phyloP scores from a whole-genome alignment of 2,797 vertebrate genomes.

The Tiaroga cobitis region DNA sequence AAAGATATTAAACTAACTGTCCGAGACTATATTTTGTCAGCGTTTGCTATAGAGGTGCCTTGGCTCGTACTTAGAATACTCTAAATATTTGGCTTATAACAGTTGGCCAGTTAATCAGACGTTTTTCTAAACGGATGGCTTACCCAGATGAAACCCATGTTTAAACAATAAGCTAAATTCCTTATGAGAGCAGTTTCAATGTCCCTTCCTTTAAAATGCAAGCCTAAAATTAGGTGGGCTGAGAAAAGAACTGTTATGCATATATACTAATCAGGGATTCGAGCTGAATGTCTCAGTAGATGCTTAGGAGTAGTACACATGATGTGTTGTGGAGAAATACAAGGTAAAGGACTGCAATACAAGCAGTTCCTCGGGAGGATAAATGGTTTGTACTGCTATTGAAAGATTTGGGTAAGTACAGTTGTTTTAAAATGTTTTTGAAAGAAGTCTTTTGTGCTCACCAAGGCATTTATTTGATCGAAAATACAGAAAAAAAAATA shows the following conservation, averaged over 20 bases:
- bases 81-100: background rate
- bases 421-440: background rate
- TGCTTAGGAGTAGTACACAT: background rate
- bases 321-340: background rate
- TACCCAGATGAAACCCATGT: background rate
- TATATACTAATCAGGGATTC: background rate
- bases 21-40: background rate
- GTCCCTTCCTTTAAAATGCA: background rate
- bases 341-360: background rate
- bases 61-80: background rate
- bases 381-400: background rate
- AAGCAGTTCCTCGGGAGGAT: background rate
- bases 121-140: background rate
- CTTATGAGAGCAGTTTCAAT: background rate
- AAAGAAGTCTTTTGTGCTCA: background rate
- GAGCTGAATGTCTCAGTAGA: background rate
- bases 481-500: background rate
- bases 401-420: background rate
- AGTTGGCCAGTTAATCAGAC: background rate
- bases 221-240: background rate
- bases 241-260: background rate
- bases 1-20: constrained; percentile 63
- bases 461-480: background rate
- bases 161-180: background rate
- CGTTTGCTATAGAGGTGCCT: background rate